Evolutionary conservation across 2,113 vertebrate species (phyloP).

Genomic region (Channa argus): DNA sequence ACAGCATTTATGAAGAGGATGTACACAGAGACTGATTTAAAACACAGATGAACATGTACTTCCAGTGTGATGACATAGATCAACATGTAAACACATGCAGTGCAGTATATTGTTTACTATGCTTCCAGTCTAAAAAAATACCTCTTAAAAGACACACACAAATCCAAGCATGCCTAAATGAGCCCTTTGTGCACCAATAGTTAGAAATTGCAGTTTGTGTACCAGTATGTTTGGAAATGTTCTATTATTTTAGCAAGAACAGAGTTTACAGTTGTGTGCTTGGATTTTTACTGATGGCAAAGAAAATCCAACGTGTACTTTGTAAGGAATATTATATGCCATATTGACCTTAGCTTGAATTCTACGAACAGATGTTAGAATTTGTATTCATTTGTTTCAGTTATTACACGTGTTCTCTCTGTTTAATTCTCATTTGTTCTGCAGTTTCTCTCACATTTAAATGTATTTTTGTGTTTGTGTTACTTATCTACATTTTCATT

Average conservation of each 20-base stretch:
- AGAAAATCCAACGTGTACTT: background rate
- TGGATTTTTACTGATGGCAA: background rate
- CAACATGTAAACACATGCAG: constrained; percentile 9
- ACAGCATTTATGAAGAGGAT: constrained; percentile 46
- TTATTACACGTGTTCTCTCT: too few relatives aligned
- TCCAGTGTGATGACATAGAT: constrained; percentile 32
- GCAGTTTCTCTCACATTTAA: background rate
- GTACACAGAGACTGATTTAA: constrained; percentile 40
- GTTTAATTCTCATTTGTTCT: background rate
- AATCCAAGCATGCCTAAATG: background rate
- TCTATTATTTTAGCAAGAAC: background rate
- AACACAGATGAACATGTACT: constrained; percentile 23
- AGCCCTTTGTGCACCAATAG: too few relatives aligned
- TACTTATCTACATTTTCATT: constrained; percentile 4
- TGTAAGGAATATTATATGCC: constrained; percentile 8
- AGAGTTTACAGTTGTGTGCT: background rate
- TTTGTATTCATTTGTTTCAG: too few relatives aligned
- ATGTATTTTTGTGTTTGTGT: constrained; percentile 4
- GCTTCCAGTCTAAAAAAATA: constrained; percentile 1
- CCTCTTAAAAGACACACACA: background rate
- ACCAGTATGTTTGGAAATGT: too few relatives aligned
- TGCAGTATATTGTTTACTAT: constrained; percentile 1
- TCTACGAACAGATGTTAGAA: background rate
- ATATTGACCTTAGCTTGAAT: background rate
- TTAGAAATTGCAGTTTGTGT: too few relatives aligned